Percentiles rank a stretch among this genome's conserved stretches.
phyloP scores from a whole-genome alignment of 2,888 invertebrate species.

The Drosophila suboccidentalis region DNA sequence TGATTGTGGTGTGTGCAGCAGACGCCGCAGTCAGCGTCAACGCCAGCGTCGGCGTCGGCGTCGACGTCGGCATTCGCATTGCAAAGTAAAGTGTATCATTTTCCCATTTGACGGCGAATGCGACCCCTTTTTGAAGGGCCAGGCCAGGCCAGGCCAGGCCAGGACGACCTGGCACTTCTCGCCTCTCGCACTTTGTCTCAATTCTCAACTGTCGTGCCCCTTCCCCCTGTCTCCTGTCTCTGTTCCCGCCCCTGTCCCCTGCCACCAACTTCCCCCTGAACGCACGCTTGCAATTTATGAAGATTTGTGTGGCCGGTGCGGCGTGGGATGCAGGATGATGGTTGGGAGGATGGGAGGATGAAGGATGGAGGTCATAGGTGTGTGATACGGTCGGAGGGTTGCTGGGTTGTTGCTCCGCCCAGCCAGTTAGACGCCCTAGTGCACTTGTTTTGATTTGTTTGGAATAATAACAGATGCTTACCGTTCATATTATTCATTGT shows the following conservation, averaged over 20 bases:
- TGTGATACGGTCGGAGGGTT: background rate
- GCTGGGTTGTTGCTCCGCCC: conserved; percentile 57
- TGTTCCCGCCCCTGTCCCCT: background rate
- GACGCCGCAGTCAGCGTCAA: conserved; percentile 66
- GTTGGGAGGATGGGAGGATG: conserved; percentile 6
- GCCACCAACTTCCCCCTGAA: conserved; percentile 31
- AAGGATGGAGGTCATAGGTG: conserved; percentile 21
- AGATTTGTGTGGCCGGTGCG: conserved; percentile 76
- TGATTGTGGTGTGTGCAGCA: conserved; percentile 82
- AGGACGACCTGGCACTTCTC: conserved; percentile 46
- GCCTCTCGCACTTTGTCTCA: conserved; percentile 78
- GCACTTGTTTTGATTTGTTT: conserved; percentile 85
- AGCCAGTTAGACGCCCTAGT: conserved; percentile 59
- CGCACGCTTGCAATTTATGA: conserved; percentile 77
- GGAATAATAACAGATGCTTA: conserved; percentile 85
- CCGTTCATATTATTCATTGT: conserved; percentile 84
- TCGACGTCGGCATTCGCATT: conserved; percentile 10
- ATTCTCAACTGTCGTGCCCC: conserved; percentile 69
- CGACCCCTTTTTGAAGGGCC: conserved; percentile 52
- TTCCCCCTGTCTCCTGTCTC: background rate
- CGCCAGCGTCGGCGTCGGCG: conserved; percentile 15
- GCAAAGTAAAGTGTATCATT: conserved; percentile 85
- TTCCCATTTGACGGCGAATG: conserved; percentile 76
- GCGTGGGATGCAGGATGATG: conserved; percentile 14
- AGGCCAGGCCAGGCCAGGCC: conserved; percentile 17